Conservation (phyloP, 2,888 invertebrate species). For the Phlogophora meticulosa region DNA sequence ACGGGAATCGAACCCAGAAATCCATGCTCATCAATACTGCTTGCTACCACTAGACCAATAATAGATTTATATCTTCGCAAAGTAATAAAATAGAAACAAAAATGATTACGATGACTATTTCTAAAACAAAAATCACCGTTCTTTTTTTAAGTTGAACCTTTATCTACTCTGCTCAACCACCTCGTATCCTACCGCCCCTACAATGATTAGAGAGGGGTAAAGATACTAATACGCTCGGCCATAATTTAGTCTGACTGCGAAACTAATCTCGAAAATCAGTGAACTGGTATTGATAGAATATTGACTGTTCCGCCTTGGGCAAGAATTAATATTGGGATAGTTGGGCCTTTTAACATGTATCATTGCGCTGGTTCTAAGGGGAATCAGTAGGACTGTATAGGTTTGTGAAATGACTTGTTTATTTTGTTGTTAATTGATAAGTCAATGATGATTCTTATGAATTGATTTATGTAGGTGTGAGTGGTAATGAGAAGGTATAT, state of each 20-base stretch:
- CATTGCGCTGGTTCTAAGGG: background rate
- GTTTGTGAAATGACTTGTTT: background rate
- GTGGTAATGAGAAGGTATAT: background rate
- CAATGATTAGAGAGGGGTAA: background rate
- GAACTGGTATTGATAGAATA: constrained; percentile 49
- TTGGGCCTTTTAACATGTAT: background rate
- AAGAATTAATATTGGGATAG: constrained; percentile 7
- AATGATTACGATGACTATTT: too few relatives aligned
- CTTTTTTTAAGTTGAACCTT: too few relatives aligned
- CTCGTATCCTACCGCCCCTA: background rate
- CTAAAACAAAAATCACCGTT: too few relatives aligned
- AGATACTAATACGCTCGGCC: background rate
- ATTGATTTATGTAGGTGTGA: background rate
- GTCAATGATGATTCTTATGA: background rate
- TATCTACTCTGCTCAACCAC: background rate
- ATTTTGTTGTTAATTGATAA: background rate
- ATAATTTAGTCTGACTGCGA: constrained; percentile 4
- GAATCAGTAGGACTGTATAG: background rate
- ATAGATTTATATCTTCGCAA: too few relatives aligned
- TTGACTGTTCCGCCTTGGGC: constrained; percentile 40
- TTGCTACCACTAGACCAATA: too few relatives aligned
- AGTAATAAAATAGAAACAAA: too few relatives aligned
- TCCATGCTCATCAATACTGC: too few relatives aligned
- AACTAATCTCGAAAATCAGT: constrained; percentile 52
- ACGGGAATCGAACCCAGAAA: too few relatives aligned